Conservation (phyloP, 2,888 invertebrate species). For the Strigamia maritima region DNA sequence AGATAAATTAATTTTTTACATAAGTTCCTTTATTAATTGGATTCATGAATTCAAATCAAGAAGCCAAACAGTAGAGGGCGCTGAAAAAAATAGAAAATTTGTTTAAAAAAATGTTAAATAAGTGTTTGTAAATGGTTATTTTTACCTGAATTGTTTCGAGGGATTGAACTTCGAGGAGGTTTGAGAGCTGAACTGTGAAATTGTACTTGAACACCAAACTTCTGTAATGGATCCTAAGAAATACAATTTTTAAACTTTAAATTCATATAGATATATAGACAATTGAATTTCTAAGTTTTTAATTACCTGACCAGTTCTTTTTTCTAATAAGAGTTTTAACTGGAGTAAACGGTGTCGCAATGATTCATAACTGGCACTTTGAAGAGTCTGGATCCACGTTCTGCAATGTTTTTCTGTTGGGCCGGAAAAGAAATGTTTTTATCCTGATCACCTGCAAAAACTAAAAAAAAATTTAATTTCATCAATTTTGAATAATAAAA, state of each 20-base stretch:
- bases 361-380: conserved; percentile 33
- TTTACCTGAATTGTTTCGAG: neutral
- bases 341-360: neutral
- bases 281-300: too few species aligned
- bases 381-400: conserved; percentile 35
- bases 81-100: neutral
- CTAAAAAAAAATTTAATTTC: neutral
- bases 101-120: neutral
- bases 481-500: neutral
- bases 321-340: neutral
- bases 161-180: neutral
- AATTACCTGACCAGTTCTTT: neutral
- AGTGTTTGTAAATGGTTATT: neutral
- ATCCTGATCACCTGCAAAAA: conserved; percentile 34
- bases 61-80: neutral
- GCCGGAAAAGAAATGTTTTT: conserved; percentile 38
- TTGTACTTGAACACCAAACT: neutral
- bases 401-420: conserved; percentile 38
- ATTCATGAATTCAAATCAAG: neutral
- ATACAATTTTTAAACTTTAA: neutral
- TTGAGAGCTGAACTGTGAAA: neutral
- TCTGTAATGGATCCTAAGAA: neutral
- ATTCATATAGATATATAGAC: too few species aligned
- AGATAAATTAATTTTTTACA: neutral
- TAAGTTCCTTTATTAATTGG: neutral